Percentiles rank a stretch among this genome's conserved stretches.
These are phyloP conservation scores for Drosophila sordidapex DNA, from an alignment of 2,888 invertebrate species.

Conservation along the genomic window DNA sequence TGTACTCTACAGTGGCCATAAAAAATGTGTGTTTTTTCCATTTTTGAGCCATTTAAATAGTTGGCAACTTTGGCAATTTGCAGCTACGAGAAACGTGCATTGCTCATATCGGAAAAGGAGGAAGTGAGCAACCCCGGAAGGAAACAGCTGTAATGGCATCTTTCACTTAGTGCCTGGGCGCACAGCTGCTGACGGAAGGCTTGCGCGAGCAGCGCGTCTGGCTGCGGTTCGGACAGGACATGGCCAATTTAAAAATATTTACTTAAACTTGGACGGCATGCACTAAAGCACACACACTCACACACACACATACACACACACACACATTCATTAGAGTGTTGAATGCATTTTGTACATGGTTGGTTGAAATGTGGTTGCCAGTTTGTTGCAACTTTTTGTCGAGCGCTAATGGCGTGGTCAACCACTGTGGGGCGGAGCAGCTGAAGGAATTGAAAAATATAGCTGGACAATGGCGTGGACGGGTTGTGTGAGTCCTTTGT, in stretches of 20 bases:
- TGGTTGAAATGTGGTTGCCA: slow-evolving; percentile 51
- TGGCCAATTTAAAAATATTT: slow-evolving; percentile 81
- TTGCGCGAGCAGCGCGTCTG: slow-evolving; percentile 48
- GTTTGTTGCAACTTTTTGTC: slow-evolving; percentile 67
- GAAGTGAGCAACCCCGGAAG: slow-evolving; percentile 47
- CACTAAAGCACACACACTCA: slow-evolving; percentile 10
- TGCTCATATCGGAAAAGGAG: slow-evolving; percentile 33
- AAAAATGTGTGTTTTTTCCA: not conserved
- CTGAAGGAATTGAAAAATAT: not conserved
- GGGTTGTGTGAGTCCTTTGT: slow-evolving; percentile 27
- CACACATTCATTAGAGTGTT: slow-evolving; percentile 57
- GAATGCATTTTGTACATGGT: slow-evolving; percentile 47
- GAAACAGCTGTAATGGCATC: slow-evolving; percentile 60
- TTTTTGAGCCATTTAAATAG: slow-evolving; percentile 1
- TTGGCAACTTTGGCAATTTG: slow-evolving; percentile 29
- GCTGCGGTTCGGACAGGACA: slow-evolving; percentile 65
- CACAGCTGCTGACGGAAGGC: slow-evolving; percentile 48
- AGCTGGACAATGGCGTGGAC: slow-evolving; percentile 29
- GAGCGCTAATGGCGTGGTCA: slow-evolving; percentile 73
- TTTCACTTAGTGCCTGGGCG: slow-evolving; percentile 59
- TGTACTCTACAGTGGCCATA: not conserved
- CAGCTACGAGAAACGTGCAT: slow-evolving; percentile 23
- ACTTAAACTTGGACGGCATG: slow-evolving; percentile 68
- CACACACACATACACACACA: slow-evolving; percentile 13
- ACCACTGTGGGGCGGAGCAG: slow-evolving; percentile 22